Evolutionary conservation across 2,888 invertebrate genomes (phyloP).

Genomic region (Periphyllus acericola): DNA sequence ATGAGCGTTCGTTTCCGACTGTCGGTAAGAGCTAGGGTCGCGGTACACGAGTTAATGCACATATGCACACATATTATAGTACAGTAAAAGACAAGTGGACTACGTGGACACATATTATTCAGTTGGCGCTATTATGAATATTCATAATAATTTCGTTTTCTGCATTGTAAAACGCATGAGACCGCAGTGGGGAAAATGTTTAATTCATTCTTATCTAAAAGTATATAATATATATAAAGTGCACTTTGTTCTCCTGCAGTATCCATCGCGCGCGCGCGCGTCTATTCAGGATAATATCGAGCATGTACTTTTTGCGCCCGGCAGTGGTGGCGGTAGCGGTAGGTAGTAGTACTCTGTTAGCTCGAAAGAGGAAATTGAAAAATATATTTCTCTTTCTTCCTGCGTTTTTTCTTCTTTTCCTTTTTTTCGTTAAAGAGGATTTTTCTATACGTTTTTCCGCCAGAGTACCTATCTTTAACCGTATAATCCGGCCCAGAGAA

Average conservation of each 20-base stretch:
- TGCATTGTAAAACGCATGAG: not conserved
- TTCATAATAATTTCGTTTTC: not conserved
- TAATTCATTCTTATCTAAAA: not conserved
- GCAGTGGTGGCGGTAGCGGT: not conserved
- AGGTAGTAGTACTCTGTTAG: not conserved
- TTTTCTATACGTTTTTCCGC: constrained; percentile 60
- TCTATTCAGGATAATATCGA: constrained; percentile 49
- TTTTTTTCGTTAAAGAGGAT: constrained; percentile 55
- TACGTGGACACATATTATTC: not conserved
- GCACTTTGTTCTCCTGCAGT: constrained; percentile 8
- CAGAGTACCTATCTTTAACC: constrained; percentile 61
- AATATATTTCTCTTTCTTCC: constrained; percentile 48
- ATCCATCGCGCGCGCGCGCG: not conserved
- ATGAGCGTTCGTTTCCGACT: too few relatives aligned
- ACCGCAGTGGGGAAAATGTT: not conserved
- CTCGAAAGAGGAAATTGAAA: constrained; percentile 57
- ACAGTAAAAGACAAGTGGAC: not conserved
- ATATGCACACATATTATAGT: too few relatives aligned
- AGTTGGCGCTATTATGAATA: not conserved
- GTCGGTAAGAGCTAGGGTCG: too few relatives aligned
- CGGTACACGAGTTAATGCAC: too few relatives aligned
- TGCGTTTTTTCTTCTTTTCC: constrained; percentile 1
- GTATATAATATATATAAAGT: not conserved
- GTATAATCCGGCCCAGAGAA: constrained; percentile 61
- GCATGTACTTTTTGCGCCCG: constrained; percentile 19